Evolutionary conservation across 1,140 invertebrate species (phyloP).

Genomic region (Zeugodacus cucurbitae): DNA sequence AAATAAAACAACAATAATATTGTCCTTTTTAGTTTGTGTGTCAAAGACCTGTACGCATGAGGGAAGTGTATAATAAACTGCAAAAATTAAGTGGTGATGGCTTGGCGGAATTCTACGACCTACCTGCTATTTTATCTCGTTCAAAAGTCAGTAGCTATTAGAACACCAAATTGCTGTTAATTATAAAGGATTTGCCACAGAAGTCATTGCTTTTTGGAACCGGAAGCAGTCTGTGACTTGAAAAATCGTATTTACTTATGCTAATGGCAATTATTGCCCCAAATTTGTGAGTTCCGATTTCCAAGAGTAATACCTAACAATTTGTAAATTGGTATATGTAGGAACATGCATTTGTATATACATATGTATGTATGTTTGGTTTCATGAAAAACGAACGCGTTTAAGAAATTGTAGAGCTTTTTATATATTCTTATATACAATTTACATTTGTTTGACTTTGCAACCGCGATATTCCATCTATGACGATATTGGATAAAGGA

Average conservation of each 20-base stretch:
- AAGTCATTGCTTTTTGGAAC: neutral
- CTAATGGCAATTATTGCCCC: neutral
- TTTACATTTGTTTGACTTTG: too few relatives aligned
- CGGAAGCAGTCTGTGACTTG: too few relatives aligned
- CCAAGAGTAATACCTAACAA: neutral
- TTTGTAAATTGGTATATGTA: too few relatives aligned
- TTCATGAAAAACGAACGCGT: too few relatives aligned
- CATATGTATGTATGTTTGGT: neutral
- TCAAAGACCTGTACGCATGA: too few relatives aligned
- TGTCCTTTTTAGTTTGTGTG: neutral
- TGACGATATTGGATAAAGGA: too few relatives aligned
- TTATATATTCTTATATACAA: too few relatives aligned
- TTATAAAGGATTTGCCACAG: neutral
- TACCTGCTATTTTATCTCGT: neutral
- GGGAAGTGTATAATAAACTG: neutral
- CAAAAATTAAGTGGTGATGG: neutral
- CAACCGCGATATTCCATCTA: too few relatives aligned
- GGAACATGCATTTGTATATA: neutral
- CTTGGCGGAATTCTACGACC: neutral
- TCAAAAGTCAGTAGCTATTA: slow-evolving; percentile 19
- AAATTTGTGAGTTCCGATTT: neutral
- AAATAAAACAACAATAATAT: neutral
- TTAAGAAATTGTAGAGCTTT: too few relatives aligned
- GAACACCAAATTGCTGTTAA: neutral
- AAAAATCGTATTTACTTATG: too few relatives aligned